Base-by-base conservation (phyloP, 2,113 vertebrate species). In the Oriolus oriolus region DNA sequence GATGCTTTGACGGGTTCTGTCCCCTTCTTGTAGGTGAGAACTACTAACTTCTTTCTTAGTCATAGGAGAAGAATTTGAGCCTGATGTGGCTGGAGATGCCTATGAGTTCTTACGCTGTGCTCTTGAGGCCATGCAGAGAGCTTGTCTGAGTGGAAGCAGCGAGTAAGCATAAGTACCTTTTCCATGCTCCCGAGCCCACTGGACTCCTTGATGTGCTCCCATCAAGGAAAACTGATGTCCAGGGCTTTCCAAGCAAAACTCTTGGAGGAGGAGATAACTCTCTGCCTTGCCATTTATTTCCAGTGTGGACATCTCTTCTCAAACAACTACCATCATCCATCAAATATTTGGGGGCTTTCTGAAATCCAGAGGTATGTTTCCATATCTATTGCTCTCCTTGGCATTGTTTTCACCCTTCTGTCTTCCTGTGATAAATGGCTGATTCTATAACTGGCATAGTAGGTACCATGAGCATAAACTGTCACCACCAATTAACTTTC, bases 261-360 rank as follows among this genome's bases (percentile, higher is more conserved):
- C 28, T 41, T 61, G n/a, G 30, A 68, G 10, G 30, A 57, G 15
- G 14, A 7, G 53, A 53, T 50, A 64, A 78, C 37, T 39, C 37
- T 39, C 53, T 78, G 44, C 28, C 15, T 57, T 70, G 42, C 9
- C 50, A 57, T 78, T 84, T 70, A 56, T 64, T 90, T 71, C 33
- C 73, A 90, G 88, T 20, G n/a, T 39, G 33, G 57, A 84, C 50
- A 30, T 57, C 24, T 37, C 80, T 71, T 78, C 42, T 50, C 56
- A 64, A 71, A 50, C 56, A 56, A 64, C 65, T 39, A 84, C 80
- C 17, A 64, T 84, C 5, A 28, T 84, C 50, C 50, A 90, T 64
- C 88, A 90, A 71, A 90, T 90, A 78, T 90, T 90, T 84, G 80
- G 80, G 20, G 88, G 88, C 50, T 56, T 90, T 71, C 57, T 84